Base-by-base conservation (phyloP, 2,797 vertebrate species). In the Pogoniulus pusillus region DNA sequence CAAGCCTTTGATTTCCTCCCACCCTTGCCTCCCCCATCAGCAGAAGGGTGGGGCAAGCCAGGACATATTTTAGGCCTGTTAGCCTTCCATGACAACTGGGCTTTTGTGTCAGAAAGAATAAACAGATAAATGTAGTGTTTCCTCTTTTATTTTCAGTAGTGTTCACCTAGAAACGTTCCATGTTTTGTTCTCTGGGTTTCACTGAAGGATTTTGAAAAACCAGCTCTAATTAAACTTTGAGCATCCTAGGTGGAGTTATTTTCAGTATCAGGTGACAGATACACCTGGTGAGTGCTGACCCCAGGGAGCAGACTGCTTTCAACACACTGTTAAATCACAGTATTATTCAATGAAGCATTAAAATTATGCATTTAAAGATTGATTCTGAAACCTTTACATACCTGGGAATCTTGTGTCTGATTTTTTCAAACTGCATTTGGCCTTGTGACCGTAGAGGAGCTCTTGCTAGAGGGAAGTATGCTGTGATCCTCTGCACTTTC, bases 271-370 rank as follows among this genome's bases (percentile, higher is more conserved):
- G 32, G 17, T 65, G 51, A 53, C 10, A 75, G 70, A 4, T 39
- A 30, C 0, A 7, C 34, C 32, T 4, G 2, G 18, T 14, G 9
- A 85, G 47, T 1, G 0, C 17, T 55, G 82, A 71, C 75, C 51
- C 45, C 1, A 1, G 24, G 57, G 34, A 93, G 15, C 29, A 76
- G 35, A 20, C 27, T 69, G 6, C 23, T 90, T 88, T 63, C 51
- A 72, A 43, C 55, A 54, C 24, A 10, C 27, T 60, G 11, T 22
- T 59, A 6, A 4, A 35, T 39, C 53, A 34, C 49, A 84, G 26
- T 8, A 3, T 41, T 82, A 27, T 6, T 72, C 15, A 62, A 6
- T 45, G 26, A 81, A 81, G 16, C 20, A n/a, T 62, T 91, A 86
- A 58, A 62, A 53, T 78, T 26, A 62, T 4, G 11, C 29, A 35